A percentile compares a stretch with the other conserved stretches of the same genome.
Conservation (phyloP, 1,140 invertebrate species). For the Chrysopa pallens region DNA sequence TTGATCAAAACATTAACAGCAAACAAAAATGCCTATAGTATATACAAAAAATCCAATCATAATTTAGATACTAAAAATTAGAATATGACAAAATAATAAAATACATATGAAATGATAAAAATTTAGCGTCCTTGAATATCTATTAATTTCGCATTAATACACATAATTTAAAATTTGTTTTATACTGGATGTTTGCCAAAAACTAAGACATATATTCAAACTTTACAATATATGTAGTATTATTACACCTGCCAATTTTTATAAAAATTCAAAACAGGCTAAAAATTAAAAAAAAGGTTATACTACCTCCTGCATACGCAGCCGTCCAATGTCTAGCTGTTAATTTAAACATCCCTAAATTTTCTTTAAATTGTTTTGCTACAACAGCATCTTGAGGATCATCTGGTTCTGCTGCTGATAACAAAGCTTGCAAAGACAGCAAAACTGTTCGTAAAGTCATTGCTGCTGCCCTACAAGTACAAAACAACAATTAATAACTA, state of each 20-base stretch:
- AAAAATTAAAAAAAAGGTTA: constrained; percentile 2
- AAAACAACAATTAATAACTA: constrained; percentile 5
- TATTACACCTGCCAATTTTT: neutral
- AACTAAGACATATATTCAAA: no score
- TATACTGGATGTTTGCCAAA: no score
- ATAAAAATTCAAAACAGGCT: constrained; percentile 1
- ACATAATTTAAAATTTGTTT: no score
- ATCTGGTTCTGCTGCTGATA: constrained; percentile 87
- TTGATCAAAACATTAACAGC: no score
- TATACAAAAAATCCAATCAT: no score
- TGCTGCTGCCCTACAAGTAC: constrained; percentile 71
- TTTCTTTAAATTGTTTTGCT: constrained; percentile 87
- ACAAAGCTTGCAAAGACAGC: constrained; percentile 77
- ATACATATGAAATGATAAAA: no score
- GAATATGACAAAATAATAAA: no score
- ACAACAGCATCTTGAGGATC: constrained; percentile 97
- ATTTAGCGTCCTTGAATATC: no score
- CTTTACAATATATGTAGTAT: no score
- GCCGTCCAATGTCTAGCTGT: constrained; percentile 93
- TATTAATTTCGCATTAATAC: no score
- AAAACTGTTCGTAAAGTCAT: constrained; percentile 94
- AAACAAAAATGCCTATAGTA: no score
- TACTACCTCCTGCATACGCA: constrained; percentile 71
- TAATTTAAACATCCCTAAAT: constrained; percentile 63
- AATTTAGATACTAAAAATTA: no score